Conservation (phyloP, 35 echinoderm and acorn worm species). For the Ophiothrix spiculata region DNA sequence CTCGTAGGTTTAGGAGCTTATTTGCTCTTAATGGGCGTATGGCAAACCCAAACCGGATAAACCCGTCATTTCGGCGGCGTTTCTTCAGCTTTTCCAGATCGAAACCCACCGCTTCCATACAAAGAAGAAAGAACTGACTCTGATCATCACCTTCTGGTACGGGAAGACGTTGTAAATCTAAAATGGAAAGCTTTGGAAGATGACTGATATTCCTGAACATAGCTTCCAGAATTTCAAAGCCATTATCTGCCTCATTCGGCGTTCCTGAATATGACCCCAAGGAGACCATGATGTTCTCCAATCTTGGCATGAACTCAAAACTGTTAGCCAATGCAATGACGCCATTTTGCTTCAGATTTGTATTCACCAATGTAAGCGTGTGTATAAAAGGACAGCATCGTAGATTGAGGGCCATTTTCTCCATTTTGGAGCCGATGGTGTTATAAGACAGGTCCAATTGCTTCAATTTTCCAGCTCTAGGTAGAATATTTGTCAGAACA, state of each 20-base stretch:
- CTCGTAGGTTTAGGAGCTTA: not conserved
- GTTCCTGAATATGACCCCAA: not conserved
- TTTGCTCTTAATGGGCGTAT: not conserved
- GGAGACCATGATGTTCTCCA: not conserved
- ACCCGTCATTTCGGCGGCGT: not conserved
- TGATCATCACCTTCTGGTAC: not conserved
- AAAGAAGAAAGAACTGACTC: not conserved
- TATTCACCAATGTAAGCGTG: not conserved
- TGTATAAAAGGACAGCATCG: not conserved
- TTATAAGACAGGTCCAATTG: not conserved
- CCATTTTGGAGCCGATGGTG: not conserved
- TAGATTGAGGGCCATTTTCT: not conserved
- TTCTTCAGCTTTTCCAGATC: not conserved
- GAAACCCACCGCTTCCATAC: not conserved
- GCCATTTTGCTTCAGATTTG: not conserved
- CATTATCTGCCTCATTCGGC: not conserved
- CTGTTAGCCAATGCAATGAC: not conserved
- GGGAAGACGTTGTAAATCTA: not conserved
- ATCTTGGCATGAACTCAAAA: not conserved
- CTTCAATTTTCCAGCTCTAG: not conserved
- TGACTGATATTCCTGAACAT: not conserved
- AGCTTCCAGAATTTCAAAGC: not conserved
- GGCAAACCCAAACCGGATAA: not conserved
- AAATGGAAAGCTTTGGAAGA: not conserved
- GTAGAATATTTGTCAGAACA: not conserved